Evolutionary conservation across 1,140 invertebrate species (phyloP).

Genomic region (Caenorhabditis remanei): DNA sequence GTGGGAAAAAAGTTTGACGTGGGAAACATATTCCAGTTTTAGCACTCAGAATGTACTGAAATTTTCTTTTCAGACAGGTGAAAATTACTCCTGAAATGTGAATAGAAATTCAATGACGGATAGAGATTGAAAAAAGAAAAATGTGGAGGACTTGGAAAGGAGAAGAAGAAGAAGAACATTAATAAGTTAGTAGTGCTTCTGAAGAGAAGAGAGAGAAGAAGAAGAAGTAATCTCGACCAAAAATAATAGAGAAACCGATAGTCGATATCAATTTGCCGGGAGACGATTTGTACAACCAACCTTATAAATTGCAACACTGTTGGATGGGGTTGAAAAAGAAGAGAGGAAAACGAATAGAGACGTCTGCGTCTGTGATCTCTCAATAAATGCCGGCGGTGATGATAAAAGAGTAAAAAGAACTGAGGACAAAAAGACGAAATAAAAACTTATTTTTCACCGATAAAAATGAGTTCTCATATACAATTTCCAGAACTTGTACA

Average conservation of each 20-base stretch:
- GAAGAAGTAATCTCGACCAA: neutral
- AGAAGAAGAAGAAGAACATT: neutral
- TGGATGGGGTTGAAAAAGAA: neutral
- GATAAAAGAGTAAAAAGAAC: slow-evolving; percentile 15
- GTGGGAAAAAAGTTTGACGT: neutral
- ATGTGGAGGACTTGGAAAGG: neutral
- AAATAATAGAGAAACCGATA: slow-evolving; percentile 21
- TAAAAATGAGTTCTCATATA: neutral
- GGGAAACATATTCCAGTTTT: neutral
- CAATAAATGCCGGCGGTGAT: slow-evolving; percentile 15
- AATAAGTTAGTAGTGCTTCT: slow-evolving; percentile 8
- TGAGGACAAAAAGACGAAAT: slow-evolving; percentile 10
- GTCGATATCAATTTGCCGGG: slow-evolving; percentile 44
- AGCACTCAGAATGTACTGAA: neutral
- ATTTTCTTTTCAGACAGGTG: neutral
- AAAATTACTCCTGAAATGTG: neutral
- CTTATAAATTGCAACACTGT: slow-evolving; percentile 40
- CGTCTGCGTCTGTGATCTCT: slow-evolving; percentile 37
- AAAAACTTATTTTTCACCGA: neutral
- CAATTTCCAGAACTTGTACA: too few relatives aligned
- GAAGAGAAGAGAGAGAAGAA: neutral
- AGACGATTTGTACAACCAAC: slow-evolving; percentile 46
- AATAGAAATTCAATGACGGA: slow-evolving; percentile 7
- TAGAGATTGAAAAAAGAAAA: neutral
- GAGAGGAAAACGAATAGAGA: neutral